Evolutionary conservation across 2,113 vertebrate species (phyloP).

Genomic region (Hemichromis elongatus): DNA sequence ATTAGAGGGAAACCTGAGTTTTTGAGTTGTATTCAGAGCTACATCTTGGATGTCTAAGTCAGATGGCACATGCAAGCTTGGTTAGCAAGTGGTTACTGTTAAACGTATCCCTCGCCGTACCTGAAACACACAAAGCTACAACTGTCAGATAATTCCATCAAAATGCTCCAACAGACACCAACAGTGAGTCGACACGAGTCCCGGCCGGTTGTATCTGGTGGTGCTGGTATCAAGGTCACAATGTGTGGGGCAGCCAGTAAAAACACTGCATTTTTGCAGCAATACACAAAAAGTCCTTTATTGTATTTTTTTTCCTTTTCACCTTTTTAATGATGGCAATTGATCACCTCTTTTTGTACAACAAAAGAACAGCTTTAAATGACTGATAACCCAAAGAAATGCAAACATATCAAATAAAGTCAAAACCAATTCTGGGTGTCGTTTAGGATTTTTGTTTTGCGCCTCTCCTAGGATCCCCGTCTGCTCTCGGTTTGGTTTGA

Average conservation of each 20-base stretch:
- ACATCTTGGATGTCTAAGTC: not conserved
- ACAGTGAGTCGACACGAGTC: not conserved
- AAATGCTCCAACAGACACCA: not conserved
- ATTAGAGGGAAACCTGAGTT: not conserved
- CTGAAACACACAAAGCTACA: not conserved
- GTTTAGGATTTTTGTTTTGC: not conserved
- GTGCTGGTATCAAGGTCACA: not conserved
- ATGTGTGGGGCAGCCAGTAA: not conserved
- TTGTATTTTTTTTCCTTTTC: constrained; percentile 72
- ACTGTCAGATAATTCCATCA: not conserved
- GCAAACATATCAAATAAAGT: constrained; percentile 69
- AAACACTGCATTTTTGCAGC: constrained; percentile 64
- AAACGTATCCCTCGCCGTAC: not conserved
- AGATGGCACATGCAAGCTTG: not conserved
- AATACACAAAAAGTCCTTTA: constrained; percentile 95
- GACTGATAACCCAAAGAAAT: constrained; percentile 72
- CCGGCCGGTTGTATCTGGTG: not conserved
- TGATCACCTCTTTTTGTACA: constrained; percentile 88
- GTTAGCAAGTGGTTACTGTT: not conserved
- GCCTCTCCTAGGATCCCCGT: constrained; percentile 1
- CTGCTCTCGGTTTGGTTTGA: constrained; percentile 66
- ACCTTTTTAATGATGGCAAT: constrained; percentile 81
- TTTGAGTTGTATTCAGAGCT: not conserved
- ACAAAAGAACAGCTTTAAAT: constrained; percentile 86
- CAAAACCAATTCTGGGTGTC: constrained; percentile 34